Base-by-base conservation (phyloP, 2,113 vertebrate species). In the Pachycephala philippinensis region DNA sequence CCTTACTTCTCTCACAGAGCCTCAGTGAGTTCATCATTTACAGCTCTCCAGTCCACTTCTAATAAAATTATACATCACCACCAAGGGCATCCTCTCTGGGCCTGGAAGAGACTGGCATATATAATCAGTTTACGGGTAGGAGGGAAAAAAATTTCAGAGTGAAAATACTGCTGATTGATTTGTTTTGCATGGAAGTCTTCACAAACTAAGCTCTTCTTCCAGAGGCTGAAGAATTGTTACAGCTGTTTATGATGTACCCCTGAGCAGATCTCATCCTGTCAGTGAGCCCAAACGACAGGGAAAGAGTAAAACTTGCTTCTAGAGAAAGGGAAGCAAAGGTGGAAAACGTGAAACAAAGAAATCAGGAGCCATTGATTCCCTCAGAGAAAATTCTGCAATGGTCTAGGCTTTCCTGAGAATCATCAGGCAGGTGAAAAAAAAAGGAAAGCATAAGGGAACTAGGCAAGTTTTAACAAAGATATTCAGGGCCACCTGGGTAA, bases 61-160 rank as follows among this genome's bases (percentile, higher is more conserved):
- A 77, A 77, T 63, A 89, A 92, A 93, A 86, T 92, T 76, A 78
- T 44, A 42, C 53, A 76, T 66, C 44, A 87, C 24, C 56, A 95
- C 59, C 26, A 70, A 85, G 54, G 39, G 42, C 6, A 5, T 54
- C 31, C 45, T 93, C 66, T 40, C 23, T 80, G 54, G 82, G 24
- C 13, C 45, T 75, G 33, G 66, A 84, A 87, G 44, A 89, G 30
- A 23, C 45, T 31, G 26, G 22, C 33, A 40, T 68, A 59, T 40
- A 30, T 44, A 82, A 89, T 64, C 68, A 45, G 33, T 81, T 91
- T 77, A 63, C 1, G 33, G 64, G 59, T 49, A 86, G 39, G 64
- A 92, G 60, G 54, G 27, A 9, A 78, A 92, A 63, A 65, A 40
- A 20, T 27, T 77, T 75, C 69, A 64, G 47, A 54, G 15, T 59